Conservation (phyloP, 92 coral and sea anemone genomes). For the Bergia sp. region DNA sequence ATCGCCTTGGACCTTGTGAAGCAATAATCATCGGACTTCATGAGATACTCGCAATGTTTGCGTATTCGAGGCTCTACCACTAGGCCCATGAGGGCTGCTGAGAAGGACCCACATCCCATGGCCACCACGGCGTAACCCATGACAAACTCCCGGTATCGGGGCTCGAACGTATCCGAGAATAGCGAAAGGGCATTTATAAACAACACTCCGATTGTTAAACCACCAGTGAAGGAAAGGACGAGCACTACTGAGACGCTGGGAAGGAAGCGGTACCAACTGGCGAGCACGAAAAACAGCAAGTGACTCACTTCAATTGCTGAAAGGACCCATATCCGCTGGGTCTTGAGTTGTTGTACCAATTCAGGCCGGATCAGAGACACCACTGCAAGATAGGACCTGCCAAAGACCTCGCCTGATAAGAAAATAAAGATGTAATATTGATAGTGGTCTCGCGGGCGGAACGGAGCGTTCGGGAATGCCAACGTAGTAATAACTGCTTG, state of each 20-base stretch:
- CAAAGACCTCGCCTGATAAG: conserved; percentile 80
- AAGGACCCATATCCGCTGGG: conserved; percentile 75
- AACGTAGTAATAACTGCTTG: conserved; percentile 83
- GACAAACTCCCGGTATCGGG: conserved; percentile 76
- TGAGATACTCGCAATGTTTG: conserved; percentile 62
- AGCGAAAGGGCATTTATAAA: conserved; percentile 71
- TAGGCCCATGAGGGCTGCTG: conserved; percentile 80
- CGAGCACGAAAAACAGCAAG: conserved; percentile 69
- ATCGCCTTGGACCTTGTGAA: conserved; percentile 82
- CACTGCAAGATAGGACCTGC: conserved; percentile 73
- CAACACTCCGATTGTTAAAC: conserved; percentile 67
- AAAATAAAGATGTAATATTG: conserved; percentile 82
- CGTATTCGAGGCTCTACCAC: conserved; percentile 77
- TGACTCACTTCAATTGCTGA: conserved; percentile 73
- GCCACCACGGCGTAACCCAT: conserved; percentile 89
- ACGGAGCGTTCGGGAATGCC: conserved; percentile 83
- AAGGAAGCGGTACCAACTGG: conserved; percentile 83
- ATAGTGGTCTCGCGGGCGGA: conserved; percentile 89
- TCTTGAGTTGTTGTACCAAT: conserved; percentile 67
- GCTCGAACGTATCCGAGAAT: conserved; percentile 75
- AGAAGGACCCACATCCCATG: conserved; percentile 79
- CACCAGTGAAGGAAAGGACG: conserved; percentile 79
- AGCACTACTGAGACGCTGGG: conserved; percentile 73
- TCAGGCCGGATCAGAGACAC: conserved; percentile 64
- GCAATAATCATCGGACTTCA: conserved; percentile 74